A percentile compares a stretch with the other conserved stretches of the same genome.
Evolutionary conservation across 2,888 invertebrate genomes (phyloP).

Genomic region (Epiblema foenella): DNA sequence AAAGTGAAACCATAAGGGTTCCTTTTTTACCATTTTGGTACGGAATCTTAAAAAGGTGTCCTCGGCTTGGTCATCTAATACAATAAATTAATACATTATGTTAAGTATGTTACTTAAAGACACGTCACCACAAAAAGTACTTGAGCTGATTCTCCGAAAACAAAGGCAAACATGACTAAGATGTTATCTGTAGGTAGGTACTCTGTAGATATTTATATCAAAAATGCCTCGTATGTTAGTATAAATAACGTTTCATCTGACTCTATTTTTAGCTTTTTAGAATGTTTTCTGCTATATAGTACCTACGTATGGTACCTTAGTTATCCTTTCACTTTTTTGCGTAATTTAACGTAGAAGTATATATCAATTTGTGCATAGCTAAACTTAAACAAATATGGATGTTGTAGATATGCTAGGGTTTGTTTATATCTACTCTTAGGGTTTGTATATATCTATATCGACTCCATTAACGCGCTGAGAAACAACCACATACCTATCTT

Average conservation of each 20-base stretch:
- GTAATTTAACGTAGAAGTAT: not conserved
- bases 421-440: not conserved
- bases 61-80: conserved; percentile 26
- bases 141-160: conserved; percentile 11
- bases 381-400: not conserved
- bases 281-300: not conserved
- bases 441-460: too few relatives aligned
- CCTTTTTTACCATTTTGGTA: too few relatives aligned
- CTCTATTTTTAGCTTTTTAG: not conserved
- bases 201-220: not conserved
- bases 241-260: not conserved
- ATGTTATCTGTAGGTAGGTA: not conserved
- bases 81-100: not conserved
- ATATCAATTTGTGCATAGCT: not conserved
- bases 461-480: too few relatives aligned
- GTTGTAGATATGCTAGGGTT: not conserved
- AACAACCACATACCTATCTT: too few relatives aligned
- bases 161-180: conserved; percentile 18
- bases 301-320: too few relatives aligned
- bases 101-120: conserved; percentile 13
- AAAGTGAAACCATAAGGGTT: too few relatives aligned
- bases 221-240: not conserved
- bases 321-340: not conserved
- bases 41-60: conserved; percentile 32
- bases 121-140: conserved; percentile 16